phyloP scores from a whole-genome alignment of 2,888 invertebrate species.

The Eristalinus aeneus region DNA sequence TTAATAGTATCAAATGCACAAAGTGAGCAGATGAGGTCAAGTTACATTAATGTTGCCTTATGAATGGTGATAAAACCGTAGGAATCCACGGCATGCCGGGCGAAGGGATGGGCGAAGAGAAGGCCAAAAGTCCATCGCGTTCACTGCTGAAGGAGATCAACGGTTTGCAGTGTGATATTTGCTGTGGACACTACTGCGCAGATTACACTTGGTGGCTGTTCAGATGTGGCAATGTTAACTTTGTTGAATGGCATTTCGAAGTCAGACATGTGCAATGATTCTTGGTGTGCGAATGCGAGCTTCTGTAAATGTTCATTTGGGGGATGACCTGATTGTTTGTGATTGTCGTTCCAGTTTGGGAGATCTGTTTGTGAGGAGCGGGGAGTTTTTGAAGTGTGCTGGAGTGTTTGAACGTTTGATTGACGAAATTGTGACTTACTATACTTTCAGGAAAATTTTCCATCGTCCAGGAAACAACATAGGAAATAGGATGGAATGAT shows the following conservation, averaged over 20 bases:
- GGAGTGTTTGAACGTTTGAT: too few relatives aligned
- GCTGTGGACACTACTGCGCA: neutral
- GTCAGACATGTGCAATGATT: neutral
- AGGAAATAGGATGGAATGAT: too few relatives aligned
- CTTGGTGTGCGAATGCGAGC: neutral
- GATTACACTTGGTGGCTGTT: neutral
- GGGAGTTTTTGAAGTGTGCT: too few relatives aligned
- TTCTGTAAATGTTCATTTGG: neutral
- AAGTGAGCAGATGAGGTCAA: constrained; percentile 32
- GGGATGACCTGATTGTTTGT: too few relatives aligned
- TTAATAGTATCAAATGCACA: constrained; percentile 37
- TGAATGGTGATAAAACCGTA: neutral
- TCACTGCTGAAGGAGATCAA: neutral
- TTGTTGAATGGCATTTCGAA: neutral
- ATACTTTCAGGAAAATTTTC: too few relatives aligned
- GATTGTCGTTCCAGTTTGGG: too few relatives aligned
- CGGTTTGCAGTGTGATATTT: neutral
- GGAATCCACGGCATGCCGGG: neutral
- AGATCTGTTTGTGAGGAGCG: too few relatives aligned
- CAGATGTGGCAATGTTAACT: neutral
- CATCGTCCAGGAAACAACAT: too few relatives aligned
- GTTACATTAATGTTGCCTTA: constrained; percentile 29
- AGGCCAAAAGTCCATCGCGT: neutral
- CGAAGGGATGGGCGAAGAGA: constrained; percentile 5
- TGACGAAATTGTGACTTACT: too few relatives aligned